Evolutionary conservation across 2,113 vertebrate species (phyloP).

Genomic region (Oxyruncus cristatus): DNA sequence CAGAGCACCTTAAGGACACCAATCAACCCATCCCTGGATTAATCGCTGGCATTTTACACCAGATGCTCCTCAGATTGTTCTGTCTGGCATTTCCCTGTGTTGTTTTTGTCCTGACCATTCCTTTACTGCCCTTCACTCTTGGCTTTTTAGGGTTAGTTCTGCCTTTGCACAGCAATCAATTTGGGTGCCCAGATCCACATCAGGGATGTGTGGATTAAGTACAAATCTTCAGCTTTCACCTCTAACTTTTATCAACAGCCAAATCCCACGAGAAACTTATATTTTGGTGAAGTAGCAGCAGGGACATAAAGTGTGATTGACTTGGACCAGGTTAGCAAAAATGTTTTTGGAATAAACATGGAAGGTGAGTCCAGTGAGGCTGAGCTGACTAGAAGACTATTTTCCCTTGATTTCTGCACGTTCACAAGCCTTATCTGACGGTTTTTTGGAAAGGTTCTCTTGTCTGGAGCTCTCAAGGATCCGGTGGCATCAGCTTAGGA

Average conservation of each 20-base stretch:
- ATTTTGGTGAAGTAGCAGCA: background rate
- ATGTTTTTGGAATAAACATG: background rate
- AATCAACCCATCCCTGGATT: background rate
- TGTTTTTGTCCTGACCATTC: background rate
- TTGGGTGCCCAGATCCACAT: background rate
- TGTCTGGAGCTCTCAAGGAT: background rate
- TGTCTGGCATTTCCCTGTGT: background rate
- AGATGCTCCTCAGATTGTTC: background rate
- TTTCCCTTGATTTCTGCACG: background rate
- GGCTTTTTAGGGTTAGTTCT: background rate
- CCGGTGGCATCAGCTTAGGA: background rate
- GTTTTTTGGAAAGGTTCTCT: background rate
- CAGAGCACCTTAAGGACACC: background rate
- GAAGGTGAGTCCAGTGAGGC: background rate
- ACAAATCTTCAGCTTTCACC: background rate
- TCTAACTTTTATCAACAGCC: background rate
- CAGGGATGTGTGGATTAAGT: background rate
- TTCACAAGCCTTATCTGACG: background rate
- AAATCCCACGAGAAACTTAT: background rate
- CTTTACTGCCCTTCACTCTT: background rate
- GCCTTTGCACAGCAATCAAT: background rate
- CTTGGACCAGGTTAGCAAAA: background rate
- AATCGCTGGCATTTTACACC: background rate
- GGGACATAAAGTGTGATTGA: rapidly evolving
- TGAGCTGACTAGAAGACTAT: background rate